Percentiles rank a stretch among this genome's conserved stretches.
phyloP scores from a whole-genome alignment of 1,140 invertebrate genomes.

The Neoseiulus cucumeris region DNA sequence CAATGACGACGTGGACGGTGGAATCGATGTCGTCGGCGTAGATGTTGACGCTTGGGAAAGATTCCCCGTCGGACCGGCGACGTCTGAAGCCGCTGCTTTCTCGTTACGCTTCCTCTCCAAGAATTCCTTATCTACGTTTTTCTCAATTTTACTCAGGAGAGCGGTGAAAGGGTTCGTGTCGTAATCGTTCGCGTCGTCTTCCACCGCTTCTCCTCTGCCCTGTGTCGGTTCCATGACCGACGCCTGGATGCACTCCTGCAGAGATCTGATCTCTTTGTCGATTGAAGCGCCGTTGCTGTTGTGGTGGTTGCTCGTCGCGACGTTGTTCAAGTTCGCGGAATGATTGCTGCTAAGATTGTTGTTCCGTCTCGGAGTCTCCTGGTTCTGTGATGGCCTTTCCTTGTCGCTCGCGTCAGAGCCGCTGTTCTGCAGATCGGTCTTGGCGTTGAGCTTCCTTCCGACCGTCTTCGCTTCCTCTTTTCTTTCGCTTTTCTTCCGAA shows the following conservation, averaged over 20 bases:
- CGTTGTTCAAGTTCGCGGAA: not conserved
- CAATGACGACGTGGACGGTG: not conserved
- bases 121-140: constrained; percentile 10
- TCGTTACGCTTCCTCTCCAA: constrained; percentile 9
- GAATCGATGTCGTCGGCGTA: not conserved
- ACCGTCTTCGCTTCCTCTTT: not conserved
- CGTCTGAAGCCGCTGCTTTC: not conserved
- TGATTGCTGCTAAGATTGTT: not conserved
- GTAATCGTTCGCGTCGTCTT: constrained; percentile 2
- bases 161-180: constrained; percentile 10
- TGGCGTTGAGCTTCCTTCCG: not conserved
- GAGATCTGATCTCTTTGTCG: not conserved
- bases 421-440: not conserved
- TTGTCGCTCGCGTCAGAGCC: not conserved
- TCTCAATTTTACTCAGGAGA: constrained; percentile 5
- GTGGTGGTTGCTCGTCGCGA: not conserved
- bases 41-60: not conserved
- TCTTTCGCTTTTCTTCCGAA: not conserved
- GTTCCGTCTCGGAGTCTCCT: not conserved
- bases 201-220: not conserved
- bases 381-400: not conserved
- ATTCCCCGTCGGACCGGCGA: not conserved
- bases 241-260: not conserved
- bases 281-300: not conserved
- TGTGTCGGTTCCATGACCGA: not conserved